Percentiles rank a stretch among this genome's conserved stretches.
Evolutionary conservation across 2,113 vertebrate genomes (phyloP).

Genomic region (Apteryx owenii): DNA sequence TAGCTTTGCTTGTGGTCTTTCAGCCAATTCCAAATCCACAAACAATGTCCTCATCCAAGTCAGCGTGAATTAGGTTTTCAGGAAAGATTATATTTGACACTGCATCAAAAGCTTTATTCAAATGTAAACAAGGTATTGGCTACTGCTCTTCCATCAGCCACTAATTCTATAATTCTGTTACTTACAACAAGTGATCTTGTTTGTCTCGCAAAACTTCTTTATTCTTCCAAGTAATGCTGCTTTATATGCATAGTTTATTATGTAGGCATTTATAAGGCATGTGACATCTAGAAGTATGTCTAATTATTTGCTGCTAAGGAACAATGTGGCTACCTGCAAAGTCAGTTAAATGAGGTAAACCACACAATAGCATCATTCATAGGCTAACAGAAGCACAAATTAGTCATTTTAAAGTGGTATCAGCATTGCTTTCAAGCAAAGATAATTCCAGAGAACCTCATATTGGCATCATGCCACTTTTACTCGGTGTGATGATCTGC

Average conservation of each 20-base stretch:
- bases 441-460: constrained; percentile 22
- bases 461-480: constrained; percentile 2
- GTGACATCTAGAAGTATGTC: not conserved
- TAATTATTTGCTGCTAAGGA: not conserved
- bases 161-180: constrained; percentile 35
- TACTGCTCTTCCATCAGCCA: not conserved
- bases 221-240: not conserved
- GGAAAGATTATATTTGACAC: constrained; percentile 24
- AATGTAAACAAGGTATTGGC: constrained; percentile 9
- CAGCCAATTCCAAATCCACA: constrained; percentile 24
- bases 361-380: not conserved
- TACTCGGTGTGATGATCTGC: constrained; percentile 40
- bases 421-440: constrained; percentile 13
- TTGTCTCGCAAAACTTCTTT: not conserved
- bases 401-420: not conserved
- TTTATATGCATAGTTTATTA: not conserved
- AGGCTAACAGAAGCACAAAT: not conserved
- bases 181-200: not conserved
- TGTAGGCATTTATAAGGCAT: not conserved
- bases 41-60: not conserved
- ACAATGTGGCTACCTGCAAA: not conserved
- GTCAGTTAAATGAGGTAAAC: not conserved
- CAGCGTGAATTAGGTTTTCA: constrained; percentile 27
- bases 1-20: constrained; percentile 35
- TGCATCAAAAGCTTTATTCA: constrained; percentile 47